phyloP scores from a whole-genome alignment of 1,140 invertebrate genomes.

The Temnothorax longispinosus region DNA sequence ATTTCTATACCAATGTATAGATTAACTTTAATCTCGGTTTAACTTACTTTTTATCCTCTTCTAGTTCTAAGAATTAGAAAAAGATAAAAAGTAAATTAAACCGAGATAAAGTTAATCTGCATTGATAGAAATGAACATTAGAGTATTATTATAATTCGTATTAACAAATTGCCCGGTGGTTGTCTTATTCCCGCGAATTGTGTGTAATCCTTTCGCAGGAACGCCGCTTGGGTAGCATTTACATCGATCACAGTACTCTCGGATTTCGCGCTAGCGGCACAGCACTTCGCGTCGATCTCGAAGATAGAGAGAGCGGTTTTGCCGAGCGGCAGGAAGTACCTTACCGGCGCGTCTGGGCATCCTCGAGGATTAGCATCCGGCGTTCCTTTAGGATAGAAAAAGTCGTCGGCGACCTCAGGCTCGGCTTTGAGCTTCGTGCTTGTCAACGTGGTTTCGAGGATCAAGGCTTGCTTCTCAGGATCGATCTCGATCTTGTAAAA shows the following conservation, averaged over 20 bases:
- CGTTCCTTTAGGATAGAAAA: constrained; percentile 90
- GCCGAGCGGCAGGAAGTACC: constrained; percentile 96
- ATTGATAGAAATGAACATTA: too few relatives aligned
- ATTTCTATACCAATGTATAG: too few relatives aligned
- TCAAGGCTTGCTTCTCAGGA: constrained; percentile 71
- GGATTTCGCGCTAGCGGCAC: constrained; percentile 95
- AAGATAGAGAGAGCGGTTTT: constrained; percentile 94
- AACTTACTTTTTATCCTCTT: too few relatives aligned
- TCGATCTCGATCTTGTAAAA: constrained; percentile 74
- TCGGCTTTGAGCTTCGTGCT: constrained; percentile 86
- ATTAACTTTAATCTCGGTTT: too few relatives aligned
- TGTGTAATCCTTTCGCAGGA: constrained; percentile 85
- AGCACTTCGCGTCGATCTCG: constrained; percentile 93
- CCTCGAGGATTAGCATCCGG: constrained; percentile 92
- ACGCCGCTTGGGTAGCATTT: constrained; percentile 92
- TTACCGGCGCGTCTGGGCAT: constrained; percentile 96
- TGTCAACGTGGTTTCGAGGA: constrained; percentile 83
- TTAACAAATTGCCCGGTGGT: background rate
- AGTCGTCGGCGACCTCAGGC: constrained; percentile 93
- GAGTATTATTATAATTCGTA: too few relatives aligned
- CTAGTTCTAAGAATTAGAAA: too few relatives aligned
- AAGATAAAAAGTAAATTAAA: too few relatives aligned
- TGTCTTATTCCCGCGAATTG: background rate
- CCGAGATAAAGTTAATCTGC: too few relatives aligned
- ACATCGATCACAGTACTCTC: constrained; percentile 93